Evolutionary conservation across 2,797 vertebrate species (phyloP).

Genomic region (Adrianichthys oophorus): DNA sequence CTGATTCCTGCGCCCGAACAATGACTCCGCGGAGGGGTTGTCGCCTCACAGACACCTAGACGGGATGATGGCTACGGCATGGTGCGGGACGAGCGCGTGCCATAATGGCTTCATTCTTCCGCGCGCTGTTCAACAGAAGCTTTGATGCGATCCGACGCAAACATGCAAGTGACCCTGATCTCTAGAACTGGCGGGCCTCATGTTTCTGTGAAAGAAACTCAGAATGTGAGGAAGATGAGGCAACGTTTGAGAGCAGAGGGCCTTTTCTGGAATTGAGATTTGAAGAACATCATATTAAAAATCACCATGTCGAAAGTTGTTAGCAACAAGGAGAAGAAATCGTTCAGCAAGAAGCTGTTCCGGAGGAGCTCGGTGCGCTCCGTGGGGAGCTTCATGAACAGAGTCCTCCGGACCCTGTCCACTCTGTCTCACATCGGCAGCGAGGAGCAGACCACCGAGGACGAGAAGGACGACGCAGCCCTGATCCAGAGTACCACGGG

Average conservation of each 20-base stretch:
- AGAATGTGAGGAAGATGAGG: conserved; percentile 36
- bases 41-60: conserved; percentile 21
- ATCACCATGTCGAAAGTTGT: conserved; percentile 72
- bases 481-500: conserved; percentile 67
- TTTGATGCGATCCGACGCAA: conserved; percentile 68
- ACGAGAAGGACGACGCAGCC: conserved; percentile 76
- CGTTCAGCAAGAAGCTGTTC: conserved; percentile 92
- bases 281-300: conserved; percentile 4
- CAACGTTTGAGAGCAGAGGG: conserved; percentile 5
- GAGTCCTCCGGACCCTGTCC: conserved; percentile 91
- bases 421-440: conserved; percentile 90
- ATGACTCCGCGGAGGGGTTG: conserved; percentile 37
- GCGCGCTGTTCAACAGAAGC: conserved; percentile 41
- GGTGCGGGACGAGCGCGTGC: conserved; percentile 43
- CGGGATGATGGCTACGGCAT: conserved; percentile 36
- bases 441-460: conserved; percentile 77
- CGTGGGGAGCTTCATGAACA: conserved; percentile 92
- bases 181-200: conserved; percentile 36
- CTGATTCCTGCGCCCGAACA: conserved; percentile 14
- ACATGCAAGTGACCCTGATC: conserved; percentile 45
- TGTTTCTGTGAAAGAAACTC: conserved; percentile 46
- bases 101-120: conserved; percentile 23
- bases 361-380: conserved; percentile 84
- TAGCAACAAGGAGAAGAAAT: conserved; percentile 90
- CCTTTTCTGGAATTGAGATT: conserved; percentile 38